Evolutionary conservation across 2,888 invertebrate genomes (phyloP), one percentile per base, ranked within the genome.

Genomic region (Frankliniella intonsa): DNA sequence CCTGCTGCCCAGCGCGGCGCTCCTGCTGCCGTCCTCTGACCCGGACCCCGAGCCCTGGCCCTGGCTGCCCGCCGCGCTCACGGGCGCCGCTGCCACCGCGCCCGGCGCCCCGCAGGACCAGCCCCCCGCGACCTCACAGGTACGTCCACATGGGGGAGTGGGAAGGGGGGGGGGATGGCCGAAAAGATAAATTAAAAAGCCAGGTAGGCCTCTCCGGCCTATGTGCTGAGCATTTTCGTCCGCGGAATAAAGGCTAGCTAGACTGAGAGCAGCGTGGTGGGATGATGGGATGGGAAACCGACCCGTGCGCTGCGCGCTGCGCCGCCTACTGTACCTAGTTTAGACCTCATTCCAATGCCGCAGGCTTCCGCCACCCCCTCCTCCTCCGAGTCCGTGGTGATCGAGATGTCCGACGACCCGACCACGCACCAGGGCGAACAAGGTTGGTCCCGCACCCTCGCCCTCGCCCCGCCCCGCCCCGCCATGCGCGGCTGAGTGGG

Each of bases 1-100:
- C 76, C 82, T 83, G 25, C 51, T 82, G n/a, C 80, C 17, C 22
- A 80, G 51, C 69, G 80, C 51, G 27, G 49, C 49, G 50, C 5
- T n/a, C 49, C 55, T 82, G 51, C 55, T 80, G 8, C 80, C 38
- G 8, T 38, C 82, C 62, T 50, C 80, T n/a, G 49, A 49, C 25
- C 1, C 81, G n/a, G 25, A 50, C n/a, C 14, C 62, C 12, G 62
- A 62, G 14, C 14, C 69, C 25, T 76, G 69, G 69, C 69, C 22
- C 11, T 76, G 69, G 69, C 69, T 76, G 69, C 69, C 69, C 69
- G 1, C 25, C 10, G 25, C 22, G 11, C 22, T 22, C 7, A 76
- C 25, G 25, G 69, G 69, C 11, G 69, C 25, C 25, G 69, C 9
- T n/a, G 69, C 25, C 69, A 22, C 69, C 11, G 10, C 25, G 69